A percentile compares a stretch with the other conserved stretches of the same genome.
Conservation (phyloP, 2,797 vertebrate genomes). For the Phataginus tetradactyla region DNA sequence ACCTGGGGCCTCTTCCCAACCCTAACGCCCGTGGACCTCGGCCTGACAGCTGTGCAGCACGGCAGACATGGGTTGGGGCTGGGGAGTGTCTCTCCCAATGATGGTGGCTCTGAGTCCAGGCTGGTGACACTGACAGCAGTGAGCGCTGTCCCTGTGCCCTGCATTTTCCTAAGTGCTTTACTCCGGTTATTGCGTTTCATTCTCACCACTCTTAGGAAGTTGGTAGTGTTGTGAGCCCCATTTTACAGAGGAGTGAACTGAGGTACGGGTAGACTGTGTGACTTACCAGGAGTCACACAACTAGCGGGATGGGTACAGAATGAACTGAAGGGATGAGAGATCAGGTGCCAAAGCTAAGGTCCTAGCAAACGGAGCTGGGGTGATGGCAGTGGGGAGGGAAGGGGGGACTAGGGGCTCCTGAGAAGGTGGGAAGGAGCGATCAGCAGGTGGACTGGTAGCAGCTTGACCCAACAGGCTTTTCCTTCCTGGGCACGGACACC, state of each 20-base stretch:
- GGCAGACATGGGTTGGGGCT: too few relatives aligned
- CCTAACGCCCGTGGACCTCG: rapidly evolving
- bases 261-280: not conserved
- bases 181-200: rapidly evolving
- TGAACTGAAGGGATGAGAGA: not conserved
- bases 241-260: not conserved
- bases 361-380: rapidly evolving
- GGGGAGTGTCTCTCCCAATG: not conserved
- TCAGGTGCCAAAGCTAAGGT: not conserved
- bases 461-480: not conserved
- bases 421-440: not conserved
- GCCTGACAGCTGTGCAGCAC: not conserved
- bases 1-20: not conserved
- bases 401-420: not conserved
- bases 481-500: not conserved
- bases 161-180: not conserved
- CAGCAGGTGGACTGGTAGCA: not conserved
- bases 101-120: not conserved
- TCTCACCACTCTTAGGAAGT: not conserved
- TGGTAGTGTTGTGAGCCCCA: not conserved
- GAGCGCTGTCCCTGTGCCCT: rapidly evolving
- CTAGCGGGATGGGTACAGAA: not conserved
- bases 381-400: not conserved
- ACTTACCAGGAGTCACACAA: not conserved
- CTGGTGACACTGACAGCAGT: too few relatives aligned